These are phyloP conservation scores for Microtus ochrogaster DNA, from an alignment of 2,113 vertebrate genomes.

Conservation along the genomic window DNA sequence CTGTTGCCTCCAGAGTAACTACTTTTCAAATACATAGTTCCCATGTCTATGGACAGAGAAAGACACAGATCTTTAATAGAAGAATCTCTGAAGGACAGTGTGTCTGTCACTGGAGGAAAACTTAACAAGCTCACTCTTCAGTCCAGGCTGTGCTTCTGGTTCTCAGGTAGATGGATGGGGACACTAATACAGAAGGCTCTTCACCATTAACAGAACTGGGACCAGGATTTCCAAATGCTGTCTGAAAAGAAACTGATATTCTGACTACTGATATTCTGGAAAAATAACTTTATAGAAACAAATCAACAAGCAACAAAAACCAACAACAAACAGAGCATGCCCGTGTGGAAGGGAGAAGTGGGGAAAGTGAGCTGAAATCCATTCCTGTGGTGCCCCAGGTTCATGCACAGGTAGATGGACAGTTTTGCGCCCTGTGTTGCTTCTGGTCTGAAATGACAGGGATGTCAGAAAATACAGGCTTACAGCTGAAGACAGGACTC, in stretches of 20 bases:
- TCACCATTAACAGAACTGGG: neutral
- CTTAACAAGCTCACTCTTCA: neutral
- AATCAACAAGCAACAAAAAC: too few species aligned
- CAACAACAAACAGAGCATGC: neutral
- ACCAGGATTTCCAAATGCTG: neutral
- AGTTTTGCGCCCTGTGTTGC: neutral
- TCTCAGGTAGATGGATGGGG: neutral
- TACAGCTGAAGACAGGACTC: too few species aligned
- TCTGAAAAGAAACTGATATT: neutral
- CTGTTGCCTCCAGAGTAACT: neutral
- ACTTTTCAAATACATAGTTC: conserved; percentile 30
- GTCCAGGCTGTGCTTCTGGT: neutral
- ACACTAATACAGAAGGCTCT: too few species aligned
- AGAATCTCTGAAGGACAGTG: neutral
- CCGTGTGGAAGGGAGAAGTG: neutral
- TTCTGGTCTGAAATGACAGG: neutral
- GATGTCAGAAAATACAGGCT: neutral
- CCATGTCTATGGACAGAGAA: neutral
- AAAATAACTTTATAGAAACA: neutral
- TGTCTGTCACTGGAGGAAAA: neutral
- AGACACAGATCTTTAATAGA: neutral
- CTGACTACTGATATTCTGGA: neutral
- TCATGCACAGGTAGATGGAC: neutral
- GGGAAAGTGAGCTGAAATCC: neutral
- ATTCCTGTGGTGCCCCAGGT: too few species aligned